Evolutionary conservation across 2,888 invertebrate species (phyloP).

Genomic region (Scaptodrosophila latifasciaeformis): DNA sequence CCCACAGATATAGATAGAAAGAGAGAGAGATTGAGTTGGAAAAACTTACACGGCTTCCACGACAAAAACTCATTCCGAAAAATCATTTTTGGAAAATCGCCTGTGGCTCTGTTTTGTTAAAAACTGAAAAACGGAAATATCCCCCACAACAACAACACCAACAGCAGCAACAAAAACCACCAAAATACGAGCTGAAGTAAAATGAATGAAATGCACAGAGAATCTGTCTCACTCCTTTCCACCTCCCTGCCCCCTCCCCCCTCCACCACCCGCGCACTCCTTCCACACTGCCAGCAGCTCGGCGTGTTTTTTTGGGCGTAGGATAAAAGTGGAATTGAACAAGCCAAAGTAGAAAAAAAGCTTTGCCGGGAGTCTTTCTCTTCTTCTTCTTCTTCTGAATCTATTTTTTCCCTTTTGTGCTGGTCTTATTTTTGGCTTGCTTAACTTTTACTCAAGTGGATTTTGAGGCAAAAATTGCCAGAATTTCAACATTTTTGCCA

Average conservation of each 20-base stretch:
- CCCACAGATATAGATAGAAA: constrained; percentile 1
- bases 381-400: too few species aligned
- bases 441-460: constrained; percentile 59
- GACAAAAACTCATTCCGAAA: constrained; percentile 55
- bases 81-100: constrained; percentile 66
- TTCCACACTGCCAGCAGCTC: too few species aligned
- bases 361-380: too few species aligned
- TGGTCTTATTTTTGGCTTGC: constrained; percentile 52
- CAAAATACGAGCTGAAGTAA: not conserved
- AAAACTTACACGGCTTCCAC: constrained; percentile 7
- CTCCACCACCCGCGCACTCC: too few species aligned
- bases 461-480: constrained; percentile 28
- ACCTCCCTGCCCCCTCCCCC: too few species aligned
- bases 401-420: too few species aligned
- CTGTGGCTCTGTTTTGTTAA: constrained; percentile 66
- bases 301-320: too few species aligned
- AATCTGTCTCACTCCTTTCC: not conserved
- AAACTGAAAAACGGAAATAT: constrained; percentile 58
- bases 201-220: not conserved
- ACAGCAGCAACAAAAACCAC: not conserved
- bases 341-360: too few species aligned
- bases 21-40: constrained; percentile 25
- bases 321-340: too few species aligned
- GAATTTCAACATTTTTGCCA: constrained; percentile 15
- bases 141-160: constrained; percentile 53